Evolutionary conservation across 1,140 invertebrate genomes (phyloP).

Genomic region (Meloidogyne floridensis): DNA sequence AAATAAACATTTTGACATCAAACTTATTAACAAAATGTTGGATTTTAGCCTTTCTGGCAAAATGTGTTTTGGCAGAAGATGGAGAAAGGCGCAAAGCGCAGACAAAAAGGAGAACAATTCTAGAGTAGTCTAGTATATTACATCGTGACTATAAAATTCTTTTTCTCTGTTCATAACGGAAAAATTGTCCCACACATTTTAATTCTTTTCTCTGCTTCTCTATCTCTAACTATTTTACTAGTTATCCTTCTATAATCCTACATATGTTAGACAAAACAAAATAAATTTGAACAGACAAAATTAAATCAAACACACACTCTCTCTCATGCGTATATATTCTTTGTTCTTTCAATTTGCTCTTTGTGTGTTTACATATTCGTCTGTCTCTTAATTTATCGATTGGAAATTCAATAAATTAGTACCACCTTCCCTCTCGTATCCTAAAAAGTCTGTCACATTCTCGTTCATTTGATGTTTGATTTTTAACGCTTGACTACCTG

Average conservation of each 20-base stretch:
- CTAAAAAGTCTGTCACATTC: background rate
- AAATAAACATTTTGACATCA: too few species aligned
- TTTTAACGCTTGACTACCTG: background rate
- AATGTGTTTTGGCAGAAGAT: too few species aligned
- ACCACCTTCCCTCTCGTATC: background rate
- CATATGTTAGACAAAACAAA: background rate
- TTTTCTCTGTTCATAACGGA: background rate
- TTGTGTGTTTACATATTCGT: background rate
- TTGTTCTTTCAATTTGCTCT: background rate
- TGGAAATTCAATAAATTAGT: background rate
- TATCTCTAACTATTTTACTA: background rate
- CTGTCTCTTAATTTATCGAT: background rate
- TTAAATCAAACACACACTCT: background rate
- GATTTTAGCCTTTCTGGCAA: too few species aligned
- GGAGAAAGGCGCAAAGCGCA: background rate
- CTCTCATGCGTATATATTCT: background rate
- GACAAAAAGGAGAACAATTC: background rate
- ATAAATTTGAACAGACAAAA: too few species aligned
- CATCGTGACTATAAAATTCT: background rate
- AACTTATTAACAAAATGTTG: too few species aligned
- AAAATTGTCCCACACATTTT: background rate
- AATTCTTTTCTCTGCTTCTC: background rate
- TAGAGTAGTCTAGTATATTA: too few species aligned
- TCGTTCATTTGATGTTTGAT: constrained; percentile 1
- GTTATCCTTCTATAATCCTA: background rate